Conservation (phyloP, 2,113 vertebrate genomes). For the Eptesicus fuscus region DNA sequence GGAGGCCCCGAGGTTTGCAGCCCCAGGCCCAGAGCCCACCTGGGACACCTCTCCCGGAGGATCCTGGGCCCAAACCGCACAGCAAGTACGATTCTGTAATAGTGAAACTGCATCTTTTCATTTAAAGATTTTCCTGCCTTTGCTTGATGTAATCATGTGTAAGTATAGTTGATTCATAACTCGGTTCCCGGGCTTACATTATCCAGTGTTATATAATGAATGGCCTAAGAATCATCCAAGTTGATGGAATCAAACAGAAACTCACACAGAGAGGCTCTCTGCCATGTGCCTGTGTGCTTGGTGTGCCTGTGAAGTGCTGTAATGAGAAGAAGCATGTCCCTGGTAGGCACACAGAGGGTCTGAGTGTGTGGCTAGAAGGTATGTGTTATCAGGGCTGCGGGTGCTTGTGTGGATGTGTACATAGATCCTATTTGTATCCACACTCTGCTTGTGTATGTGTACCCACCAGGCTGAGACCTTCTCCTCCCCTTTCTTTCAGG, state of each 20-base stretch:
- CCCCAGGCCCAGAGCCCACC: constrained; percentile 9
- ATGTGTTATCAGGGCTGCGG: background rate
- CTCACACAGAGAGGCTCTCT: background rate
- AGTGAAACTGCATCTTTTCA: constrained; percentile 43
- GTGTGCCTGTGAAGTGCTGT: background rate
- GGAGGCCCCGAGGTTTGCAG: constrained; percentile 34
- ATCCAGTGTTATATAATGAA: background rate
- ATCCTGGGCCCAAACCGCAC: constrained; percentile 35
- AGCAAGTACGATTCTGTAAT: constrained; percentile 60
- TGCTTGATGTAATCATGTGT: constrained; percentile 54
- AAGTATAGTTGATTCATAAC: constrained; percentile 59
- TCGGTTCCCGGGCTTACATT: constrained; percentile 26
- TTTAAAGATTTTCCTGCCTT: constrained; percentile 54
- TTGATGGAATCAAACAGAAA: constrained; percentile 39
- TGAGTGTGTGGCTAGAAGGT: background rate
- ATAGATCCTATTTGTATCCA: background rate
- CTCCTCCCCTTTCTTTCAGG: background rate
- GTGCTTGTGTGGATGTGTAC: background rate
- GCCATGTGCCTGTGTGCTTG: background rate
- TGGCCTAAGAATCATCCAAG: background rate
- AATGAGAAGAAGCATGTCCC: background rate
- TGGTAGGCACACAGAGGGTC: background rate
- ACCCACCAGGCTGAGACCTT: background rate
- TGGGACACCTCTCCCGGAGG: constrained; percentile 34
- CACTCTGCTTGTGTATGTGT: background rate